A percentile compares a stretch with the other conserved stretches of the same genome.
phyloP scores from a whole-genome alignment of 2,113 vertebrate genomes.

The Andinoacara biseriatus region DNA sequence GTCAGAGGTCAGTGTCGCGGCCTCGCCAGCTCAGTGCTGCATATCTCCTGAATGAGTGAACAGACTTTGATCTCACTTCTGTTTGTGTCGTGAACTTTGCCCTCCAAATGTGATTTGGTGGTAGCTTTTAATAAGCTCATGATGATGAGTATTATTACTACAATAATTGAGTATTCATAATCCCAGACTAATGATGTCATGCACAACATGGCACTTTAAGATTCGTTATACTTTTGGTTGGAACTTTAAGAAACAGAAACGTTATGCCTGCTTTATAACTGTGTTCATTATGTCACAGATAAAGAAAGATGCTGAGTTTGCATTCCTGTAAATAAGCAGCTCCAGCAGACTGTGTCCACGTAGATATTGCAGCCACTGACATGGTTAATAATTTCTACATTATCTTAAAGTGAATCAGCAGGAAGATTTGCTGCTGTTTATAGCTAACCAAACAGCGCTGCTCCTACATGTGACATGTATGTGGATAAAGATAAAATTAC shows the following conservation, averaged over 20 bases:
- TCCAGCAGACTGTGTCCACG: not conserved
- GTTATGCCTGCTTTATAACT: not conserved
- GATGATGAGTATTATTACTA: slow-evolving; percentile 30
- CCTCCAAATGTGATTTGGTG: slow-evolving; percentile 44
- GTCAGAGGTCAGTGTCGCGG: slow-evolving; percentile 37
- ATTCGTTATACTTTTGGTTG: not conserved
- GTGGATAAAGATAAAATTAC: not conserved
- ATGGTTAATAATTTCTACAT: not conserved
- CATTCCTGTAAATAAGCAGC: not conserved
- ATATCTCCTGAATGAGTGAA: slow-evolving; percentile 34
- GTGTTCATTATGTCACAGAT: not conserved
- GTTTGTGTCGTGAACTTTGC: slow-evolving; percentile 30
- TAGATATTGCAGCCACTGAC: not conserved
- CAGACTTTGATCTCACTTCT: slow-evolving; percentile 43
- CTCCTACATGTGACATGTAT: not conserved
- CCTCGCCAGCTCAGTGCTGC: not conserved
- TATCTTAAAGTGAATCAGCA: not conserved
- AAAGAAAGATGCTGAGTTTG: not conserved
- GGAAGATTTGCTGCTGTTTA: not conserved
- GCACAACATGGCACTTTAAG: not conserved
- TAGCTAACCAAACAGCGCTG: not conserved
- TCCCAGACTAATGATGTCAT: not conserved
- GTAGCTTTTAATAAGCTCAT: slow-evolving; percentile 35
- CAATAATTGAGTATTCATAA: slow-evolving; percentile 6
- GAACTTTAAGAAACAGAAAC: not conserved